A percentile compares a stretch with the other conserved stretches of the same genome.
These are phyloP conservation scores for Myripristis jacobus DNA, from an alignment of 2,797 vertebrate species.

Conservation along the genomic window DNA sequence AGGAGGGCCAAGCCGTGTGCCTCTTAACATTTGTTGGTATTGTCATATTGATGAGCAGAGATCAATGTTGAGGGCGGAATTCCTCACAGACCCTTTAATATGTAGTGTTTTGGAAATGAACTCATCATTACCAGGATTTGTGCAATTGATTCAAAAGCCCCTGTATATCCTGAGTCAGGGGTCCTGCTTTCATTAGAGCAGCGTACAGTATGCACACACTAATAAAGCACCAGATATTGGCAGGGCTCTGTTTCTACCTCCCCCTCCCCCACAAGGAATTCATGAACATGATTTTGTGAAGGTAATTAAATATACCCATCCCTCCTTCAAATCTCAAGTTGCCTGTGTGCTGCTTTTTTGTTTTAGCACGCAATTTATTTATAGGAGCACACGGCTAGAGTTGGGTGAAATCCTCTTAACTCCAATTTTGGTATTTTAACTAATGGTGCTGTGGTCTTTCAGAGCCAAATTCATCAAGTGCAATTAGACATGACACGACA, in stretches of 20 bases:
- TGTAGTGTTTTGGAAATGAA: slow-evolving; percentile 40
- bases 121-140: slow-evolving; percentile 37
- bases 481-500: slow-evolving; percentile 31
- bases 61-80: too few species aligned
- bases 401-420: slow-evolving; percentile 63
- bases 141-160: slow-evolving; percentile 16
- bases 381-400: slow-evolving; percentile 48
- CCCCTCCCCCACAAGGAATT: too few species aligned
- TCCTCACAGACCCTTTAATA: too few species aligned
- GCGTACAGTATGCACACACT: slow-evolving; percentile 48
- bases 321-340: slow-evolving; percentile 60
- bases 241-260: slow-evolving; percentile 57
- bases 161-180: slow-evolving; percentile 38
- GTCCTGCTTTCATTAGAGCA: slow-evolving; percentile 60
- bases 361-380: slow-evolving; percentile 65
- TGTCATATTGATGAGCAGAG: too few species aligned
- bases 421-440: slow-evolving; percentile 60
- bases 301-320: slow-evolving; percentile 69
- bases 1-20: too few species aligned
- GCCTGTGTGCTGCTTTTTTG: slow-evolving; percentile 38
- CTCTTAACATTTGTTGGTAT: too few species aligned
- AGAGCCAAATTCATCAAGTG: slow-evolving; percentile 46
- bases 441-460: slow-evolving; percentile 31
- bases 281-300: slow-evolving; percentile 55
- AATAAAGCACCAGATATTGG: slow-evolving; percentile 62